A percentile compares a stretch with the other conserved stretches of the same genome.
Conservation (phyloP, 2,797 vertebrate genomes). For the Rhinoraja longicauda region DNA sequence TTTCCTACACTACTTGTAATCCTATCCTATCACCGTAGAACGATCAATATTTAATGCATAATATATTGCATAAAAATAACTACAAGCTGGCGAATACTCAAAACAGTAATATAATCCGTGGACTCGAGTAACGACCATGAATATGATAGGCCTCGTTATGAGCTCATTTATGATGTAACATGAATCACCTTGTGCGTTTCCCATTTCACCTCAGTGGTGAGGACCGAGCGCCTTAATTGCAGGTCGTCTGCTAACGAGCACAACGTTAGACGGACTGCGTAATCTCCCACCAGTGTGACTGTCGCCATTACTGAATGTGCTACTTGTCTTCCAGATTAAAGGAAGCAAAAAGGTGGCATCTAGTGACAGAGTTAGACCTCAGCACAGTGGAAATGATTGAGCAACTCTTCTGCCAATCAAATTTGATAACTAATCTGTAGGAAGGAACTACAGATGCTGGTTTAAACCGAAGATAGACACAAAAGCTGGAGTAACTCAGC, state of each 20-base stretch:
- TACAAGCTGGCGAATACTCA: background rate
- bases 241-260: background rate
- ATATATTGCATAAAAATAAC: constrained; percentile 6
- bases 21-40: background rate
- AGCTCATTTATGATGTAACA: background rate
- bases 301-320: background rate
- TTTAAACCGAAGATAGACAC: no score
- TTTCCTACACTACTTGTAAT: no score
- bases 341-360: no score
- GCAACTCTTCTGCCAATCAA: no score
- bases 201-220: background rate
- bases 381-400: no score
- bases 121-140: background rate
- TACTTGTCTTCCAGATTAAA: background rate
- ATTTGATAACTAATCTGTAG: no score
- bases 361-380: no score
- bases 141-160: background rate
- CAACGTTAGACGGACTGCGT: background rate
- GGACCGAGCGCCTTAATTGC: background rate
- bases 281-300: background rate
- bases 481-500: no score
- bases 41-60: background rate
- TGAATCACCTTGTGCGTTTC: background rate
- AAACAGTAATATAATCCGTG: background rate
- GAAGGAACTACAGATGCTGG: no score